Conservation (phyloP, 1,140 invertebrate species). For the Aphelinus certus region DNA sequence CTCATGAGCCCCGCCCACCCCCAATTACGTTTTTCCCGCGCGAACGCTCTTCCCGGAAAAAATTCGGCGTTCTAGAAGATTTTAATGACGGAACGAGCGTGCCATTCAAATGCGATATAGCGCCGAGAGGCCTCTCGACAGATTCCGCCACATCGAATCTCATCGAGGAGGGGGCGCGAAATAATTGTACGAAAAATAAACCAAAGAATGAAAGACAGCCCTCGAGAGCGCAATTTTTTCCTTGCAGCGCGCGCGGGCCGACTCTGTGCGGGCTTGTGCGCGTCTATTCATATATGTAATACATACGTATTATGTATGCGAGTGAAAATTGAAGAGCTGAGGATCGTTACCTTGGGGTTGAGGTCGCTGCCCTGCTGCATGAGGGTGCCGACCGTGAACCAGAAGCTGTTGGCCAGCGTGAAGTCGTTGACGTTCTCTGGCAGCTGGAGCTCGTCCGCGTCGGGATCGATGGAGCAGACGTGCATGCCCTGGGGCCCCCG, state of each 20-base stretch:
- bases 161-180: background rate
- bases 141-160: background rate
- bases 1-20: background rate
- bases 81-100: no score
- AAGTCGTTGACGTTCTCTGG: constrained; percentile 77
- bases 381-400: constrained; percentile 92
- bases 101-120: no score
- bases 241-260: no score
- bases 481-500: constrained; percentile 58
- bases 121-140: constrained; percentile 1
- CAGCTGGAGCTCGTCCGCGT: constrained; percentile 63
- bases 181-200: no score
- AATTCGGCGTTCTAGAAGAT: no score
- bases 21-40: no score
- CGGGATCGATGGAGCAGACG: constrained; percentile 60
- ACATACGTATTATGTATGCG: no score
- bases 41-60: no score
- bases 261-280: no score
- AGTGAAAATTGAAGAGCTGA: background rate
- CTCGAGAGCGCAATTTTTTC: no score
- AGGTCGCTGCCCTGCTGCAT: constrained; percentile 95
- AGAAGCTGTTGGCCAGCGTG: constrained; percentile 84
- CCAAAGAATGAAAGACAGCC: no score
- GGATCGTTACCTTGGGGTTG: constrained; percentile 77
- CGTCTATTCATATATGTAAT: no score